Evolutionary conservation across 2,113 vertebrate species (phyloP).

Genomic region (Atlantisia rogersi): DNA sequence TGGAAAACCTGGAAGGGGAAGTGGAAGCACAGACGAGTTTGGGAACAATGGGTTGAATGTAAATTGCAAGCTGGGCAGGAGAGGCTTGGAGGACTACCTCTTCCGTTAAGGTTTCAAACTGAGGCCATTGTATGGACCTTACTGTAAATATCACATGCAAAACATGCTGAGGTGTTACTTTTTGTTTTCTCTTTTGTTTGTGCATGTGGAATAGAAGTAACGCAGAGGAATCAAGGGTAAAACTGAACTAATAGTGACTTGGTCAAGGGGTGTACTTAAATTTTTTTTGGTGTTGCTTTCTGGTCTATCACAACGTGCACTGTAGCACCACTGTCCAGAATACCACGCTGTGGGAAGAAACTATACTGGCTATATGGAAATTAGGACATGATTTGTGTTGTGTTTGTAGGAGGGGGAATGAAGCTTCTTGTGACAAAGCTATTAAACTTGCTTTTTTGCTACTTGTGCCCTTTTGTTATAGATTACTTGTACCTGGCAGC

Average conservation of each 20-base stretch:
- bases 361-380: neutral
- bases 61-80: neutral
- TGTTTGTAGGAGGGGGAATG: neutral
- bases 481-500: neutral
- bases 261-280: neutral
- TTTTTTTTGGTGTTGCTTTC: neutral
- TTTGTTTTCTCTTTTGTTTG: neutral
- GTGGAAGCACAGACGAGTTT: neutral
- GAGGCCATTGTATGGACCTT: neutral
- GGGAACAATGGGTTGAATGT: neutral
- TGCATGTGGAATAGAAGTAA: neutral
- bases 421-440: neutral
- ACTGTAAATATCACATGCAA: neutral
- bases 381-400: neutral
- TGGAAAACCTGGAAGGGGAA: neutral
- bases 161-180: neutral
- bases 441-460: neutral
- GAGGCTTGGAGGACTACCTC: neutral
- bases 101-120: neutral
- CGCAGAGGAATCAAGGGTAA: neutral
- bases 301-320: neutral
- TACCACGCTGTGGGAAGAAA: neutral
- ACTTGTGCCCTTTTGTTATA: neutral
- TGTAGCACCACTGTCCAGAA: neutral
- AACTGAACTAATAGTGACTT: neutral